Evolutionary conservation across 2,888 invertebrate species (phyloP), one percentile per base, ranked within the genome.

Genomic region (Eubasilissa splendida): DNA sequence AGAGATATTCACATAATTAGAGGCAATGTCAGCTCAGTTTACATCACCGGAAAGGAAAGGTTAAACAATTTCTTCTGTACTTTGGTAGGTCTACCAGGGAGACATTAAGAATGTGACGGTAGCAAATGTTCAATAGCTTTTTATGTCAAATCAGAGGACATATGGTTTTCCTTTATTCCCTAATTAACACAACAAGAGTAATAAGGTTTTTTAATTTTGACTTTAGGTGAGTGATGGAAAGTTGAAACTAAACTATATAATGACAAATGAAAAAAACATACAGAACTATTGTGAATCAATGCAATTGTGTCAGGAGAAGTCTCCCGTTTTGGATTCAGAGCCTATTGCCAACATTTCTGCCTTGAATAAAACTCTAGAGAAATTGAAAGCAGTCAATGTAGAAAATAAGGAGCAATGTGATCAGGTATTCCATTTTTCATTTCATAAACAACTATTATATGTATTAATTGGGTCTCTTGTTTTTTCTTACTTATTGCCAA

Each of bases 221-320:
- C 85, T 87, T 54, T 85, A 91, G 90, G 86, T 89, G 82, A 89
- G 90, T 83, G 88, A 89, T 80, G 88, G 88, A 84, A 87, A 89
- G 60, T 88, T 89, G 86, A 88, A 88, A 42, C 87, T 87, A 85
- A 87, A 87, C 79, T 90, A 90, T 84, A 87, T 90, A 5, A 87
- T 84, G 54, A 88, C 89, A 56, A 88, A 89, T 1, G 90, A 90
- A 82, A 88, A 89, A 1, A 84, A 88, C 2, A 84, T 90, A 11
- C 87, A 86, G 78, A 89, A 90, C 82, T 90, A 91, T 83, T 90
- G 90, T 81, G 88, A 89, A 4, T 90, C 90, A 81, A 89, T 90
- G 90, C 89, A 90, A 75, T 88, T 87, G 52, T 90, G 89, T 84
- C 88, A 89, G 85, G 89, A 90, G 88, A 84, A 84, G 66, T 76